These are phyloP conservation scores for Labia minor DNA, from an alignment of 2,888 invertebrate species.

Conservation along the genomic window DNA sequence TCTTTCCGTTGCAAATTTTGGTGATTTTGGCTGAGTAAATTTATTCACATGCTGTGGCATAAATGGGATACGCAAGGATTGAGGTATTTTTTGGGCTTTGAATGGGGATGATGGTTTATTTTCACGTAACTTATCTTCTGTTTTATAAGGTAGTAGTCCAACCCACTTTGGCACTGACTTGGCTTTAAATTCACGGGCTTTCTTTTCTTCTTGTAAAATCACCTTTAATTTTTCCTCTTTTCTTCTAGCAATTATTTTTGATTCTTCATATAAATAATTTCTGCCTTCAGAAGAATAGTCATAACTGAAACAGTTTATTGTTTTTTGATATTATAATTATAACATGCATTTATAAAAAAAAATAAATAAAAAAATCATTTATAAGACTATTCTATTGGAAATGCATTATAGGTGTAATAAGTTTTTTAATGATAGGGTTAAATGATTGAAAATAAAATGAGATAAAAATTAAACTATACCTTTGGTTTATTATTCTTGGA, in stretches of 20 bases:
- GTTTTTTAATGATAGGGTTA: too few relatives aligned
- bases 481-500: too few relatives aligned
- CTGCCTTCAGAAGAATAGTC: too few relatives aligned
- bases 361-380: too few relatives aligned
- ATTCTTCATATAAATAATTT: background rate
- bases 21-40: background rate
- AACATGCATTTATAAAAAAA: too few relatives aligned
- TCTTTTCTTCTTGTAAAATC: background rate
- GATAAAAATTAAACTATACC: too few relatives aligned
- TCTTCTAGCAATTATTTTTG: background rate
- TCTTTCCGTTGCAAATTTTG: background rate
- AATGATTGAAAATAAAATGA: too few relatives aligned
- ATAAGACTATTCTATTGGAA: too few relatives aligned
- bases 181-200: background rate
- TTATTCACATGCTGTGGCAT: background rate
- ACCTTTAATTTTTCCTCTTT: background rate
- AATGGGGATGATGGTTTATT: background rate
- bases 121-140: background rate
- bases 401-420: too few relatives aligned
- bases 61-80: background rate
- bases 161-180: background rate
- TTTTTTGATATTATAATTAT: too few relatives aligned
- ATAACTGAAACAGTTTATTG: too few relatives aligned
- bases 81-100: background rate
- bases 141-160: background rate